Conservation (phyloP, 2,113 vertebrate genomes). For the Callopanchax toddi region DNA sequence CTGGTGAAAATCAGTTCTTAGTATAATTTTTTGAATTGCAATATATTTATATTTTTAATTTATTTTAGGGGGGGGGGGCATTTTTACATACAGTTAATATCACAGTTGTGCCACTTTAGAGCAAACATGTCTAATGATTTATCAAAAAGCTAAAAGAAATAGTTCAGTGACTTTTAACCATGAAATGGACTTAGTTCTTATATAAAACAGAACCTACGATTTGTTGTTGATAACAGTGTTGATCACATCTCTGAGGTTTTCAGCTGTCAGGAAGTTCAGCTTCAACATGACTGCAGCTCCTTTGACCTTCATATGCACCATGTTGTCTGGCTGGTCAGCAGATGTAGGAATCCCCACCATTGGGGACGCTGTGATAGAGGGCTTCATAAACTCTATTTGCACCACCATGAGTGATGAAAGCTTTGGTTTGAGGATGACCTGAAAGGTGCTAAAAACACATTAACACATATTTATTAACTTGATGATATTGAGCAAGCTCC, state of each 20-base stretch:
- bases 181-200: too few species aligned
- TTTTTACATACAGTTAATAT: too few species aligned
- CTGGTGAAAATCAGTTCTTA: too few species aligned
- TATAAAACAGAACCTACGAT: constrained; percentile 72
- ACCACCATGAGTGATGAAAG: too few species aligned
- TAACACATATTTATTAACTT: not conserved
- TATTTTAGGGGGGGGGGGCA: too few species aligned
- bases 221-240: constrained; percentile 80
- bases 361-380: constrained; percentile 1
- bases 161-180: not conserved
- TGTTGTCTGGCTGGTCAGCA: constrained; percentile 2
- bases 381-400: constrained; percentile 1
- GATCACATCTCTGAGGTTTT: not conserved
- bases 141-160: too few species aligned
- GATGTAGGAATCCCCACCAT: not conserved
- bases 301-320: not conserved
- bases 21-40: too few species aligned
- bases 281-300: not conserved
- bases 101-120: too few species aligned
- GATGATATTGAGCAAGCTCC: too few species aligned
- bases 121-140: too few species aligned
- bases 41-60: too few species aligned
- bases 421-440: too few species aligned
- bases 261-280: not conserved
- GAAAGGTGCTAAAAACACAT: not conserved